Conservation (phyloP, 2,888 invertebrate species). For the Scaptomyza cyrtandrae region DNA sequence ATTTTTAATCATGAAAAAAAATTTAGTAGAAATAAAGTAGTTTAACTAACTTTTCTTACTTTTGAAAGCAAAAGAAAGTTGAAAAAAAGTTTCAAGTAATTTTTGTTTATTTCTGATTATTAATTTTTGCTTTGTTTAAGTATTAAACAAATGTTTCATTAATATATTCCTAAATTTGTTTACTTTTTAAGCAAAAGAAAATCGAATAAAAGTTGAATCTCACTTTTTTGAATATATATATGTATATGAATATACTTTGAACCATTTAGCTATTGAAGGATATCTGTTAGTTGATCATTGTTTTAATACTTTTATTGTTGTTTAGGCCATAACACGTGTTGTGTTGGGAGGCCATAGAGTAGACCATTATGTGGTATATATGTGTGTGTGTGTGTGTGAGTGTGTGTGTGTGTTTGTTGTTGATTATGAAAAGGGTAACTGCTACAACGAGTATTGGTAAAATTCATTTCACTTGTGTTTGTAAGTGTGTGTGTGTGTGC, state of each 20-base stretch:
- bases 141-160: too few species aligned
- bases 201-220: too few species aligned
- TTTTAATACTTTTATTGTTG: constrained; percentile 10
- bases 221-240: too few species aligned
- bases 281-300: constrained; percentile 1
- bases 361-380: constrained; percentile 47
- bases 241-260: too few species aligned
- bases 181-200: neutral
- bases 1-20: too few species aligned
- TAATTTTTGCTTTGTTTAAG: too few species aligned
- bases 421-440: constrained; percentile 44
- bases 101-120: too few species aligned
- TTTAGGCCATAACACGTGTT: constrained; percentile 28
- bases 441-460: constrained; percentile 46
- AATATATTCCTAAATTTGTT: too few species aligned
- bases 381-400: constrained; percentile 8
- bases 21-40: neutral
- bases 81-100: too few species aligned
- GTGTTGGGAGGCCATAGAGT: constrained; percentile 26
- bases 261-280: constrained; percentile 6
- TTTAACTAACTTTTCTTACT: too few species aligned
- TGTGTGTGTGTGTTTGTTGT: neutral
- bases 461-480: constrained; percentile 46
- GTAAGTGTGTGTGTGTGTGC: constrained; percentile 50
- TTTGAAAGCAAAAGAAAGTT: too few species aligned